Conservation (phyloP, 2,797 vertebrate species). For the Muscicapa comitata region DNA sequence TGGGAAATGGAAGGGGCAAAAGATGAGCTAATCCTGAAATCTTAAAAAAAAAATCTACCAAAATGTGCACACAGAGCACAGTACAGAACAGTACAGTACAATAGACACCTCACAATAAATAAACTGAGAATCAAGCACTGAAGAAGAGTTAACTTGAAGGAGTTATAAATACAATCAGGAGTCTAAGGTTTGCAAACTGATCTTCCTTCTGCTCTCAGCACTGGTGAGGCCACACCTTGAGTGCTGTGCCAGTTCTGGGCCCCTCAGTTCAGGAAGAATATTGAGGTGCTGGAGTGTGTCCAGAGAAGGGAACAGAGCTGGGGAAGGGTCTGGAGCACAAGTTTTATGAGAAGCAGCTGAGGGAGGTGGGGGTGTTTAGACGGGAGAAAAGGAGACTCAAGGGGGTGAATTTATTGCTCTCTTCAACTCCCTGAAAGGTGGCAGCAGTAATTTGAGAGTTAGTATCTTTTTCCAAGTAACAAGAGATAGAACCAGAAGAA, state of each 20-base stretch:
- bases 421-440: neutral
- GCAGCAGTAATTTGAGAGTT: neutral
- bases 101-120: neutral
- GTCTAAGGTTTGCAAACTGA: neutral
- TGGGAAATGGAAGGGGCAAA: neutral
- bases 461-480: neutral
- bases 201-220: neutral
- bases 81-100: neutral
- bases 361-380: fast-evolving
- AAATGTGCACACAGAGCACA: neutral
- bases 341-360: neutral
- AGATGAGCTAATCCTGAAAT: neutral
- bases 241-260: neutral
- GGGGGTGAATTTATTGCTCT: no score
- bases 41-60: neutral
- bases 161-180: neutral
- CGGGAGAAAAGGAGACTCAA: neutral
- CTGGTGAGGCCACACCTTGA: neutral
- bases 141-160: neutral
- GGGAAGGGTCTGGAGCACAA: neutral
- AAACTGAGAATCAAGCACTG: neutral
- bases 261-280: fast-evolving
- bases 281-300: neutral
- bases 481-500: neutral
- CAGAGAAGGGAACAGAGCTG: neutral